Evolutionary conservation across 2,797 vertebrate species (phyloP), one percentile per base, ranked within the genome.

Genomic region (Tadarida brasiliensis): DNA sequence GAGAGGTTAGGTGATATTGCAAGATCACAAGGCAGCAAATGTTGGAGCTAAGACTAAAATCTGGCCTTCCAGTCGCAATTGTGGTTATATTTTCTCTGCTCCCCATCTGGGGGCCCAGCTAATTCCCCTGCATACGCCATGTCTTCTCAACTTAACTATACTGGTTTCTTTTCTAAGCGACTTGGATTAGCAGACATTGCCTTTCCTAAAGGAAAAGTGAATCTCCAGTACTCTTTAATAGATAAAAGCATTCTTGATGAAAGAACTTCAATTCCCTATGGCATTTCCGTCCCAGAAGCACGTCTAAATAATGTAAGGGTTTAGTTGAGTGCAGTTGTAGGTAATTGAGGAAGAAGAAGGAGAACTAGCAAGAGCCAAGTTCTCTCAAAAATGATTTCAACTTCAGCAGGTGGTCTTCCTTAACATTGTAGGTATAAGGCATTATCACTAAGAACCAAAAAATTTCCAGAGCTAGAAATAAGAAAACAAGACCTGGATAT

Each of bases 131-230:
- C 15, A 30, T 24, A 26, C 7, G 24, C 11, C 63, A 16, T 85
- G 80, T 28, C 35, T 93, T 81, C 87, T 84, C 92, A 51, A 7
- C 49, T 22, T 59, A 82, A 61, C 22, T 20, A 12, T 35, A 9
- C 17, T 67, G 54, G 4, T 44, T 92, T 78, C 44, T 84, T 57
- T 94, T 71, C 65, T 47, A 63, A 65, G 26, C 70, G 49, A 78
- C 20, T 51, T 86, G 49, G 22, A 49, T 65, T 19, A 76, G 59
- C 61, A 71, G 35, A 73, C 28, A 10, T 28, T 68, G 33, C 11
- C 63, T 93, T 74, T 85, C 24, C 74, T 73, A 71, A 51, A 93
- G 78, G 82, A 90, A 96, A 88, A 91, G 77, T 59, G 47, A 96
- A 33, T 68, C 22, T 80, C 76, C 20, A 56, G n/a, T 67, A 15